Evolutionary conservation across 2,888 invertebrate genomes (phyloP), one percentile per base, ranked within the genome.

Genomic region (Oscheius sp.): DNA sequence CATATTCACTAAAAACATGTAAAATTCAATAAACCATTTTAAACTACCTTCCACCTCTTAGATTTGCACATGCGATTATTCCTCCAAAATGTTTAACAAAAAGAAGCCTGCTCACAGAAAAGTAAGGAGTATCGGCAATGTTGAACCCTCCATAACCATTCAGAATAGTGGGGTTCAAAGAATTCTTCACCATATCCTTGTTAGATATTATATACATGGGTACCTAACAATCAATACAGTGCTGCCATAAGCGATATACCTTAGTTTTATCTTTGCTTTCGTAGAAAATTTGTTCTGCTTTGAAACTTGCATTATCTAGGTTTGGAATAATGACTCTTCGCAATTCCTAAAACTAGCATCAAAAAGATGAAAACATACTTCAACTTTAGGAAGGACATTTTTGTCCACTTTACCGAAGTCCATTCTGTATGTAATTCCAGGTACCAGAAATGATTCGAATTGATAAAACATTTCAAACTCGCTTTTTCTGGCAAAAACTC

Each of bases 1-100:
- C 97, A 87, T 96, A 98, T 87, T 98, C 97, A 1, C 94, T 94
- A 87, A 44, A 17, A n/a, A 4, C 17, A 45, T 36, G 20, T 20
- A 24, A 22, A 36, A 5, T 8, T 9, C 22, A 17, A 36, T 22
- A 54, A 56, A 56, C 20, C 12, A 20, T 86, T 90, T 88, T 87
- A n/a, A n/a, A n/a, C n/a, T n/a, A 94, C 93, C 95, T 95, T 85
- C 97, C 97, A 63, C 97, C 97, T 54, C 97, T 90, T 64, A 97
- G 92, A 89, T 97, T 98, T 28, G 97, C 92, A 76, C 94, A 90
- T 17, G 94, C 96, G 73, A 93, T 90, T 61, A 95, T 90, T 0
- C 95, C 96, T 86, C 92, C 90, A 77, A 95, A 91, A 84, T 94
- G 91, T 84, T 94, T 92, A 86, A 96, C 91, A 87, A 94, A 94